Base-by-base conservation (phyloP, 2,797 vertebrate species). In the Coccyzus lansbergi region DNA sequence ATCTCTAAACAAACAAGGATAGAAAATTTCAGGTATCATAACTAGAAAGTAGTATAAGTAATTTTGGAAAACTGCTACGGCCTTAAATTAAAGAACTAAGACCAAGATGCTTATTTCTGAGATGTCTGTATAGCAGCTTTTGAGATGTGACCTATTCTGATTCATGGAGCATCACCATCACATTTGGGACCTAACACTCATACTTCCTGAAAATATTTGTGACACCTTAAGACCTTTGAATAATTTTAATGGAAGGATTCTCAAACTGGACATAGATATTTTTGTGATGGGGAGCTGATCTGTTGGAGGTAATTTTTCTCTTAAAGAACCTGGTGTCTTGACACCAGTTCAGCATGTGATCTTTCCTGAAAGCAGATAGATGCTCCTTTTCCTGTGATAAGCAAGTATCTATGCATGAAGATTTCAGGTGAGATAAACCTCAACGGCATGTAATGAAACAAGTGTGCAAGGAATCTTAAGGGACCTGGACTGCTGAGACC, bases 61-160 rank as follows among this genome's bases (percentile, higher is more conserved):
- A 83, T 55, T 83, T 88, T 90, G 63, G 67, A 83, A 89, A 79
- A 52, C 52, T 95, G 42, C 68, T 34, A 76, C 31, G 53, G 55
- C 22, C 80, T 90, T 77, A 95, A 92, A 95, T 93, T 92, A 95
- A 94, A 88, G 67, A 90, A 48, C 28, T 77, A 86, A 38, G 49
- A 81, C 56, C 63, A 77, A 95, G 53, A 31, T 79, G 46, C 52
- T 92, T 87, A 78, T 88, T 94, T 70, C 75, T 19, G 58, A 83
- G 90, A 81, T 18, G 19, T 49, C n/a, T 67, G 25, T 40, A 64
- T 26, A 79, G 79, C 17, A 33, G 1, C 49, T 68, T 38, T 38
- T 24, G 72, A 64, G 28, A 8, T 42, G 16, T 21, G 58, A 3
- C 40, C 14, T 34, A 11, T 58, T 82, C 46, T n/a, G 63, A 36